phyloP scores from a whole-genome alignment of 2,888 invertebrate genomes.

The Gymnocheta viridis region DNA sequence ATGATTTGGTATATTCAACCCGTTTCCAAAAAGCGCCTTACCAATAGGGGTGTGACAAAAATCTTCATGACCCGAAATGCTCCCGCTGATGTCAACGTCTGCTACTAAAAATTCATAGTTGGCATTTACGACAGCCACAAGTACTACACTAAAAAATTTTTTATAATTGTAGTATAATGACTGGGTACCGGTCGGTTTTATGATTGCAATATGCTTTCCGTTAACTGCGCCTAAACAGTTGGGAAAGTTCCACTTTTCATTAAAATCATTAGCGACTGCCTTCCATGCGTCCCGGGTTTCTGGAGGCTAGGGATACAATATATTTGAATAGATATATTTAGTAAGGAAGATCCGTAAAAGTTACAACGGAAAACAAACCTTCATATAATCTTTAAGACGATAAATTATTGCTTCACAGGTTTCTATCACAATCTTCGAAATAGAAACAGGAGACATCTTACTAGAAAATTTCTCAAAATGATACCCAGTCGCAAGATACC shows the following conservation, averaged over 20 bases:
- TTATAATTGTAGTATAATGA: conserved; percentile 16
- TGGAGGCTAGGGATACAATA: conserved; percentile 2
- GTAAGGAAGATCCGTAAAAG: not conserved
- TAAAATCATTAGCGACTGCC: not conserved
- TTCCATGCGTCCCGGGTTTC: conserved; percentile 9
- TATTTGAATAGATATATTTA: not conserved
- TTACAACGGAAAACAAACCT: not conserved
- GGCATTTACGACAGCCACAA: conserved; percentile 25
- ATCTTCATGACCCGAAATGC: conserved; percentile 2
- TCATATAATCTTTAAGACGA: conserved; percentile 3
- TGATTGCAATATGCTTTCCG: conserved; percentile 31
- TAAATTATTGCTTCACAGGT: conserved; percentile 33
- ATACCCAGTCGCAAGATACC: conserved; percentile 29
- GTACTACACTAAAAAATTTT: conserved; percentile 28
- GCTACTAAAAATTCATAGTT: conserved; percentile 28
- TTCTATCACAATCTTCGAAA: conserved; percentile 26
- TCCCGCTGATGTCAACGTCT: not conserved
- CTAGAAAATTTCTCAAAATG: conserved; percentile 7
- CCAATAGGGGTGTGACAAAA: not conserved
- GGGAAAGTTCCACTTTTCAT: conserved; percentile 18
- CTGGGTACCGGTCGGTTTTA: not conserved
- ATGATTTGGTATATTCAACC: not conserved
- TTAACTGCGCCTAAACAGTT: conserved; percentile 20
- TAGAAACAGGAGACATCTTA: conserved; percentile 7
- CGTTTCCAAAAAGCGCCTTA: not conserved